Conservation (phyloP, 2,797 vertebrate species). For the Siniperca obscura region DNA sequence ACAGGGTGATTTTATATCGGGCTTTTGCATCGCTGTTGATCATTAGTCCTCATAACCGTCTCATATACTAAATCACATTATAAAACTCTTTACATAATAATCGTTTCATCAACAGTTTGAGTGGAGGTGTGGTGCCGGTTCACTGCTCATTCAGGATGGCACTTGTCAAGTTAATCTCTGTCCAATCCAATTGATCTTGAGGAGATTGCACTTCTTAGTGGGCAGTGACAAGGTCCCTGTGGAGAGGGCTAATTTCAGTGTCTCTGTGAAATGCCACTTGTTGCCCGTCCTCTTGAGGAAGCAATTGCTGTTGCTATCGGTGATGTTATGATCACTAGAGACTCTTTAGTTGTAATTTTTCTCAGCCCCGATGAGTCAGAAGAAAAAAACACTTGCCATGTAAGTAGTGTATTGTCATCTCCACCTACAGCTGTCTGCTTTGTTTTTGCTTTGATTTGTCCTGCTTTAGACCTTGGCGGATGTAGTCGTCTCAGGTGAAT, state of each 20-base stretch:
- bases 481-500: constrained; percentile 41
- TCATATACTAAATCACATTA: constrained; percentile 21
- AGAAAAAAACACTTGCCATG: constrained; percentile 77
- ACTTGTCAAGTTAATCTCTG: constrained; percentile 80
- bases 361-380: constrained; percentile 74
- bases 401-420: constrained; percentile 75
- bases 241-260: constrained; percentile 65
- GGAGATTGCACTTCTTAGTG: constrained; percentile 81
- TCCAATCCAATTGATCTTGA: constrained; percentile 84
- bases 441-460: constrained; percentile 50
- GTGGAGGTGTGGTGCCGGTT: constrained; percentile 28
- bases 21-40: constrained; percentile 19
- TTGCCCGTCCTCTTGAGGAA: constrained; percentile 56
- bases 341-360: constrained; percentile 57
- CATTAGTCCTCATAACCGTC: constrained; percentile 17
- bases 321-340: constrained; percentile 72
- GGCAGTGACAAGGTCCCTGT: constrained; percentile 62
- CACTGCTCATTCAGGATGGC: constrained; percentile 56
- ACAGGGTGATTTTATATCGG: constrained; percentile 31
- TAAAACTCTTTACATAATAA: constrained; percentile 33
- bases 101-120: constrained; percentile 24
- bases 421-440: constrained; percentile 40
- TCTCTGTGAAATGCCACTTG: constrained; percentile 64
- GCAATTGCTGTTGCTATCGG: constrained; percentile 43
- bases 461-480: constrained; percentile 50